phyloP scores from a whole-genome alignment of 2,797 vertebrate species.

The Urosaurus nigricauda region DNA sequence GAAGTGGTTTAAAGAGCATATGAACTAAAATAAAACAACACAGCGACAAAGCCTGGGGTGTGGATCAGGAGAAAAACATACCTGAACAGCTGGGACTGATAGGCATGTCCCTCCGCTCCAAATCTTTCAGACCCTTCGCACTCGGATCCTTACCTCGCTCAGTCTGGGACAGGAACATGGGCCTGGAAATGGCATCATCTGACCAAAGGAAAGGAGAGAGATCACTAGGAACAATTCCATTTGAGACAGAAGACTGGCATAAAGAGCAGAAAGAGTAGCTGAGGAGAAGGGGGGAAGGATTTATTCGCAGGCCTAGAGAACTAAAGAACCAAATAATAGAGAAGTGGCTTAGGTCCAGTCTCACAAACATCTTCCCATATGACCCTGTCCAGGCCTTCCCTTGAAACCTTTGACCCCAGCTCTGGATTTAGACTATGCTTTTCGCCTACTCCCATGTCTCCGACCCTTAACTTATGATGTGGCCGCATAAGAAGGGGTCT shows the following conservation, averaged over 20 bases:
- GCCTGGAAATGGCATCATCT: constrained; percentile 60
- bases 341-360: not conserved
- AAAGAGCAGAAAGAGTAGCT: not conserved
- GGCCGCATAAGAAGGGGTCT: too few species aligned
- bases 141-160: constrained; percentile 46
- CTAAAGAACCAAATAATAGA: not conserved
- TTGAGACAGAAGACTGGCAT: too few species aligned
- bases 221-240: not conserved
- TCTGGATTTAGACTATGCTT: too few species aligned
- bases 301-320: too few species aligned
- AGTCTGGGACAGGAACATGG: constrained; percentile 54
- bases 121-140: constrained; percentile 28
- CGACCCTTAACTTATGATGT: too few species aligned
- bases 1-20: too few species aligned
- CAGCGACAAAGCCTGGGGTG: too few species aligned
- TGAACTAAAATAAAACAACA: not conserved
- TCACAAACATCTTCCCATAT: too few species aligned
- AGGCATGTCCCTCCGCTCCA: constrained; percentile 53
- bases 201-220: not conserved
- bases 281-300: not conserved
- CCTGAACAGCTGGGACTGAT: constrained; percentile 40
- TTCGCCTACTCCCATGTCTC: too few species aligned
- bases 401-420: too few species aligned
- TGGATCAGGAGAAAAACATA: constrained; percentile 7
- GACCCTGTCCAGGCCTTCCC: too few species aligned